Evolutionary conservation across 2,888 invertebrate genomes (phyloP), one percentile per base, ranked within the genome.

Genomic region (Agapetus fuscipes): DNA sequence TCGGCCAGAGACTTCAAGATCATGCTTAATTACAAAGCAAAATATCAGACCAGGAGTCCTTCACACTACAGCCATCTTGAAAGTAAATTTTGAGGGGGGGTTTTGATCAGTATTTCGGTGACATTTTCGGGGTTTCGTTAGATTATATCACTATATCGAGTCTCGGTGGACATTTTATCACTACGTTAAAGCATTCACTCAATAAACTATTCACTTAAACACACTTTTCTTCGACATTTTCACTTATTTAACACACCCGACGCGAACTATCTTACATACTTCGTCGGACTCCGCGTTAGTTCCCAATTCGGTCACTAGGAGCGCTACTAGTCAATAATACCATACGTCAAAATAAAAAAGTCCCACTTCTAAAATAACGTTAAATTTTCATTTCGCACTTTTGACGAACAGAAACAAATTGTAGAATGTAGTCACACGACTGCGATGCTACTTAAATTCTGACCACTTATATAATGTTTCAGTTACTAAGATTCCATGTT

Each of bases 61-160:
- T 76, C 75, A 78, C 75, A 73, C 73, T 71, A 73, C 78, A 76
- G 78, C 78, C 78, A 79, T 79, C 75, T 78, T 78, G 78, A 69
- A 71, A 68, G 66, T 42, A 31, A 42, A 38, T 35, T 32, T 30
- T 14, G 34, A 38, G 30, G 42, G 32, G 42, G 35, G 38, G 35
- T 37, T n/a, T n/a, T n/a, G n/a, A n/a, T 38, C 32, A 42, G 42
- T 38, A 42, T 38, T 42, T 37, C 42, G 34, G 42, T 38, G 42
- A 38, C 42, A 42, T 42, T 33, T 16, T 34, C 30, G 38, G 28
- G 16, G 20, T n/a, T 38, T 31, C 26, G 42, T 42, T 42, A 42
- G 38, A 35, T 42, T 38, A 42, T 37, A 32, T 32, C 42, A 42
- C 53, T 50, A 54, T 37, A 36, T 54, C 51, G 48, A 54, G 55